Conservation (phyloP, 2,113 vertebrate species). For the Nycticryphes semicollaris region DNA sequence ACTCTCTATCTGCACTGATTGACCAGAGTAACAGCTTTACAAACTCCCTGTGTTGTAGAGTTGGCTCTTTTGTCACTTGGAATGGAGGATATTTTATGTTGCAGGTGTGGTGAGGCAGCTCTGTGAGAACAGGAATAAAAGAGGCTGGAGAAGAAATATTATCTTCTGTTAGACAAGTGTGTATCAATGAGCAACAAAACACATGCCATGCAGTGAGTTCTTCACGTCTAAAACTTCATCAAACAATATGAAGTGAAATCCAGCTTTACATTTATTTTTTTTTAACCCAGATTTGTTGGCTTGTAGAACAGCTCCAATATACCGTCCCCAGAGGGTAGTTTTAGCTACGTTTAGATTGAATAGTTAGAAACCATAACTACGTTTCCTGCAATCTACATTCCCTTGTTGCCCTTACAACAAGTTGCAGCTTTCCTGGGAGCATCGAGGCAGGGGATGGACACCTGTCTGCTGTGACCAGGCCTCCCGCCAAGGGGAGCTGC, state of each 20-base stretch:
- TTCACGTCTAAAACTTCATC: not conserved
- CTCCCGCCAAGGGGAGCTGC: accelerated
- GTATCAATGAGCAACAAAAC: not conserved
- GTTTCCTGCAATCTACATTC: not conserved
- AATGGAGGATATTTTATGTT: not conserved
- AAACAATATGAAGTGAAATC: not conserved
- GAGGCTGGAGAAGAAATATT: not conserved
- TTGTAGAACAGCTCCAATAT: not conserved
- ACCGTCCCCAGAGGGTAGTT: not conserved
- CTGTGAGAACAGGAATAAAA: not conserved
- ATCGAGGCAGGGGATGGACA: not conserved
- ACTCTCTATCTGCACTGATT: not conserved
- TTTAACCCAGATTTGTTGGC: not conserved
- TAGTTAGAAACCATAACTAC: not conserved
- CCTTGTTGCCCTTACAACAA: not conserved
- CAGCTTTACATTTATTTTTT: not conserved
- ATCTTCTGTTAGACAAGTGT: not conserved
- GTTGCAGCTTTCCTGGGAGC: not conserved
- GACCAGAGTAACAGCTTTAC: not conserved
- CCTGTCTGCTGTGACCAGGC: not conserved
- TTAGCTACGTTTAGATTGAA: not conserved
- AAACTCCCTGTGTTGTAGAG: not conserved
- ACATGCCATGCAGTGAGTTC: not conserved
- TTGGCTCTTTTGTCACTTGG: not conserved
- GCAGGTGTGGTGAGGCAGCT: not conserved